phyloP scores from a whole-genome alignment of 2,888 invertebrate species.

The Escarpia spicata region DNA sequence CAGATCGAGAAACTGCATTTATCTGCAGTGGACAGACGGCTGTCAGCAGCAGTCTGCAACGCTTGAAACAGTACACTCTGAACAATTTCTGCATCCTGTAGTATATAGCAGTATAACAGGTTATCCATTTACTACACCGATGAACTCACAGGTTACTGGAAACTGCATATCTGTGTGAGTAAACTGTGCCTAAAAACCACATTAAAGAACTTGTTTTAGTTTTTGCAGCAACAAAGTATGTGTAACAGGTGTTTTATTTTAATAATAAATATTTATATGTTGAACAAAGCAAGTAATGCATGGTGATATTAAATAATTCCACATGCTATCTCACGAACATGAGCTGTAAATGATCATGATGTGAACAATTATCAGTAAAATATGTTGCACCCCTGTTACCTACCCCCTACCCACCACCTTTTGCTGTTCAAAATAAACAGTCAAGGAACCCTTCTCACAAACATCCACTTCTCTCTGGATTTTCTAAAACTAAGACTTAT shows the following conservation, averaged over 20 bases:
- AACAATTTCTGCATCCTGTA: neutral
- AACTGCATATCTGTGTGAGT: neutral
- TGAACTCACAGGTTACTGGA: neutral
- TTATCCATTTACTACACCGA: neutral
- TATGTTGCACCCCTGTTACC: neutral
- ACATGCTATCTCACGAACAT: neutral
- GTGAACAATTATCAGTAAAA: neutral
- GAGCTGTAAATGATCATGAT: neutral
- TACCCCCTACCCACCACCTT: neutral
- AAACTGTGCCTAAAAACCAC: neutral
- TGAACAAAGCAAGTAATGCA: neutral
- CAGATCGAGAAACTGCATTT: neutral
- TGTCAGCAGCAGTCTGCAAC: neutral
- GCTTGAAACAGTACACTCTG: neutral
- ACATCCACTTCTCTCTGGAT: neutral
- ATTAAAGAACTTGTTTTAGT: neutral
- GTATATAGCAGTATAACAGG: neutral
- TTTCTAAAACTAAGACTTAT: neutral
- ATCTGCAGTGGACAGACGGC: neutral
- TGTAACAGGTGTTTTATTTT: neutral
- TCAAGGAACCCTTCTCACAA: neutral
- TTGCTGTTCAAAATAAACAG: neutral
- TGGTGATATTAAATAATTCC: neutral
- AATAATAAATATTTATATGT: constrained; percentile 12
- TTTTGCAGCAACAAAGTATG: neutral